These are phyloP conservation scores for Microcebus ravelobensis DNA, from an alignment of 2,113 vertebrate species.

Conservation along the genomic window DNA sequence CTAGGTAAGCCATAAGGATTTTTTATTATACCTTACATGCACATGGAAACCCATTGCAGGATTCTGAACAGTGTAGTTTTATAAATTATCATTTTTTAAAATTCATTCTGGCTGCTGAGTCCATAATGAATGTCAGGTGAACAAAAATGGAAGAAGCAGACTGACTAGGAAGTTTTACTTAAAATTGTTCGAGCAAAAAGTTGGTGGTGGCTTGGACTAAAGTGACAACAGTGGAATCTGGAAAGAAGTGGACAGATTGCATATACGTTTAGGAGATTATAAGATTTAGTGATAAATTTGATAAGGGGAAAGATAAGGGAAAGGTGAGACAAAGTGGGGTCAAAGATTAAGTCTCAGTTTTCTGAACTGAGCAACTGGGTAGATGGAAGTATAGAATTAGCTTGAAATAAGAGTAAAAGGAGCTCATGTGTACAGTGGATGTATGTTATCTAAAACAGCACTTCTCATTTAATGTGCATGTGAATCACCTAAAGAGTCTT, in stretches of 20 bases:
- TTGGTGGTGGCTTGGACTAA: neutral
- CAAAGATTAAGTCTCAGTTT: neutral
- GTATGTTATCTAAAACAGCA: neutral
- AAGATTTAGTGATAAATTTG: neutral
- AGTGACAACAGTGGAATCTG: neutral
- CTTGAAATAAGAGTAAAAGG: neutral
- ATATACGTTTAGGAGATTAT: neutral
- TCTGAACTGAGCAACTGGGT: neutral
- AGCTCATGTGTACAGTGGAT: neutral
- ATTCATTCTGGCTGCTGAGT: neutral
- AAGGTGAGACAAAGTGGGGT: neutral
- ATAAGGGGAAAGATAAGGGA: neutral
- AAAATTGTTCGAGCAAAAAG: neutral
- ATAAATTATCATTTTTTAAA: constrained; percentile 6
- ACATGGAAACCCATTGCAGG: neutral
- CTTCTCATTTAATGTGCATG: neutral
- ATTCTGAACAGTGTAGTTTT: neutral
- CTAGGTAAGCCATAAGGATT: neutral
- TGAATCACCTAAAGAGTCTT: neutral
- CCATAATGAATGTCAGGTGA: neutral
- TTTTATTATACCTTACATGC: neutral
- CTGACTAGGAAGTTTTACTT: neutral
- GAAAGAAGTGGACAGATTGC: neutral
- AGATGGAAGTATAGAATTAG: neutral
- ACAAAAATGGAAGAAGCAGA: neutral